phyloP scores from a whole-genome alignment of 35 echinoderm and acorn worm species.

The Lytechinus pictus region DNA sequence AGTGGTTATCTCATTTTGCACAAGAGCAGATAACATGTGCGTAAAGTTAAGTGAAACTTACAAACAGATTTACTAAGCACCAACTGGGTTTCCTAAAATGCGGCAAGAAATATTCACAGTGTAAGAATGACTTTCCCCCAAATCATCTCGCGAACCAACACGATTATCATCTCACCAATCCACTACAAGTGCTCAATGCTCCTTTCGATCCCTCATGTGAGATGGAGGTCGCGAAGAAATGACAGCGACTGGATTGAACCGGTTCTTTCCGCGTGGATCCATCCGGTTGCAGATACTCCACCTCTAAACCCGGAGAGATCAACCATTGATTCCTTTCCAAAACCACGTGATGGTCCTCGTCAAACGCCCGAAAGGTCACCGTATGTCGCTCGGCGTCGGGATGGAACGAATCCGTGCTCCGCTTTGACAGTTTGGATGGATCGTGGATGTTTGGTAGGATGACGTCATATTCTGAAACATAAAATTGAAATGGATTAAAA shows the following conservation, averaged over 20 bases:
- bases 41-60: too few species aligned
- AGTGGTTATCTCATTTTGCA: too few species aligned
- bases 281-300: constrained; percentile 15
- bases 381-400: too few species aligned
- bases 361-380: constrained; percentile 9
- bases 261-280: constrained; percentile 26
- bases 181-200: constrained; percentile 24
- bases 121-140: too few species aligned
- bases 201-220: not conserved
- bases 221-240: constrained; percentile 12
- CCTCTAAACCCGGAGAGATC: not conserved
- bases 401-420: not conserved
- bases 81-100: too few species aligned
- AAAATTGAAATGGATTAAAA: not conserved
- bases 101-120: too few species aligned
- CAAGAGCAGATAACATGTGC: too few species aligned
- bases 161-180: not conserved
- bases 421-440: not conserved
- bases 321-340: constrained; percentile 19
- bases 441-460: not conserved
- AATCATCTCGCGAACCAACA: not conserved
- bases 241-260: not conserved
- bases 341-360: not conserved
- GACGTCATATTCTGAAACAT: constrained; percentile 23
- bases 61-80: too few species aligned